Base-by-base conservation (phyloP, 2,113 vertebrate genomes). In the Mirza zaza region DNA sequence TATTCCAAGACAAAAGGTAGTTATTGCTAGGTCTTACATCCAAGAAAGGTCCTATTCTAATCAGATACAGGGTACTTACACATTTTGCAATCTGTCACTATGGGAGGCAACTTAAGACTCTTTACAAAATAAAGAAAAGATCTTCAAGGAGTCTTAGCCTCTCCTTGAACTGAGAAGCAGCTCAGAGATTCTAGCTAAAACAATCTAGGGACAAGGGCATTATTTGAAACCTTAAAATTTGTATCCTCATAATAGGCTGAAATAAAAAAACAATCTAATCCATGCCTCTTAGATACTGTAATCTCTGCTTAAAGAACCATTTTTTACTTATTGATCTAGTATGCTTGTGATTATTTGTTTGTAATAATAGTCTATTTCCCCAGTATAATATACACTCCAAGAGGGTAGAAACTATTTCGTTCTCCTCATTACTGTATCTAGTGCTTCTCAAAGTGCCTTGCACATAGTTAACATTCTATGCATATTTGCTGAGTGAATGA, bases 71-170 rank as follows among this genome's bases (percentile, higher is more conserved):
- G 23, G 17, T 94, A 32, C n/a, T 39, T 92, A 79, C 12, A 82
- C 12, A 61, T 61, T 71, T 90, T 94, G 7, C 21, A 71, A 13
- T 79, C 57, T 52, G 4, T 92, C 42, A 89, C 68, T 94, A 82
- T 70, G 27, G 57, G 32, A 95, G 34, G 48, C 75, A 85, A 77
- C 4, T 59, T 92, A 48, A 71, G 71, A 85, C 1, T 23, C 79
- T 93, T 84, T 76, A 85, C 81, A 97, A 97, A 97, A 95, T 82
- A 81, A 94, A 90, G 55, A 90, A 91, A 94, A 55, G 67, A 90
- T 3, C 21, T 84, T 42, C 17, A 77, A 75, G n/a, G 67, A 85
- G n/a, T 50, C 17, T 73, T 79, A 76, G 68, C 20, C n/a, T 96
- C 20, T 95, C 20, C 42, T 80, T 23, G 42, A 76, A 80, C 63